Conservation (phyloP, 1,140 invertebrate genomes). For the Brachionus sp. region DNA sequence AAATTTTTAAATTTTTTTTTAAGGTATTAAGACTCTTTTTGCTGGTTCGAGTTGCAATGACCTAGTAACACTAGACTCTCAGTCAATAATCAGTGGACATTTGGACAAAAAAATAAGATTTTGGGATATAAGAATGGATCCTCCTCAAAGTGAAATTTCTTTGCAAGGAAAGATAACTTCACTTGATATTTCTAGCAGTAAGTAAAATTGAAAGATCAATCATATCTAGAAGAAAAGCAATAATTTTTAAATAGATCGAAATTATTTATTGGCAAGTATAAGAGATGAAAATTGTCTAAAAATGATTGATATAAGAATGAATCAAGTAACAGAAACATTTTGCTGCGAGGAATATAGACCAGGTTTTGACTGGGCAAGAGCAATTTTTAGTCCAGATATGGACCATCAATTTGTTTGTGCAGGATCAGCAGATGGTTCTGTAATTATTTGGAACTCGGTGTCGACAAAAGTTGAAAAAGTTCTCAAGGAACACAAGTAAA, state of each 20-base stretch:
- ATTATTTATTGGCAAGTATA: slow-evolving; percentile 81
- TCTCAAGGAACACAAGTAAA: slow-evolving; percentile 81
- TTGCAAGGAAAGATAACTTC: slow-evolving; percentile 91
- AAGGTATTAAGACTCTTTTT: slow-evolving; percentile 90
- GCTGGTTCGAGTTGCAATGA: slow-evolving; percentile 94
- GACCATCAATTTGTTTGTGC: slow-evolving; percentile 71
- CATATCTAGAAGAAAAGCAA: neutral
- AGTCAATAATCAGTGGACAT: slow-evolving; percentile 88
- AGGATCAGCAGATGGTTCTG: slow-evolving; percentile 80
- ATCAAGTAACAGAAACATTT: slow-evolving; percentile 81
- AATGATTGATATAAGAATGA: slow-evolving; percentile 87
- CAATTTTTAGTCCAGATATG: slow-evolving; percentile 83
- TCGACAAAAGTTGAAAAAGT: slow-evolving; percentile 72
- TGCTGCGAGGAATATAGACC: slow-evolving; percentile 88
- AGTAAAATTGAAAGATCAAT: neutral
- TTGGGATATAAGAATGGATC: slow-evolving; percentile 76
- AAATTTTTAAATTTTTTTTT: slow-evolving; percentile 42
- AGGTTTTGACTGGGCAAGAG: slow-evolving; percentile 85
- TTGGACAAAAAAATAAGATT: slow-evolving; percentile 93
- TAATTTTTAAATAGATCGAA: slow-evolving; percentile 67
- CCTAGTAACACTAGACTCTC: slow-evolving; percentile 79
- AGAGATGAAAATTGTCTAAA: slow-evolving; percentile 84
- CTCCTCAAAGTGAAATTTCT: slow-evolving; percentile 71
- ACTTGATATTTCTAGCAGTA: slow-evolving; percentile 82
- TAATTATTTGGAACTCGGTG: slow-evolving; percentile 84